A percentile compares a stretch with the other conserved stretches of the same genome.
phyloP scores from a whole-genome alignment of 2,797 vertebrate genomes.

The Lepidocolaptes lacrymiger region DNA sequence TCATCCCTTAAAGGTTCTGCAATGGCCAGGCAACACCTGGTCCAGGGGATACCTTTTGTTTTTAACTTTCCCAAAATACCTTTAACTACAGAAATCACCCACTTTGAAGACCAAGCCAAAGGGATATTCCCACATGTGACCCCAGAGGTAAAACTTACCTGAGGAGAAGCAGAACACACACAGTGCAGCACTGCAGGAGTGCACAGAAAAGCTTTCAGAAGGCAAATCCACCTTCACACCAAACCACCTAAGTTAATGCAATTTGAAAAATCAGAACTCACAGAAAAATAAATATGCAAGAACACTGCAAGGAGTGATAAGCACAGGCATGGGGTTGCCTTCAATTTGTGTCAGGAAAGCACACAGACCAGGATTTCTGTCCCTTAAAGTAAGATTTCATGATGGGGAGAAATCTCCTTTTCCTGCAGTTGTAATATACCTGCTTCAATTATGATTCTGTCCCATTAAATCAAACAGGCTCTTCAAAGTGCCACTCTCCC shows the following conservation, averaged over 20 bases:
- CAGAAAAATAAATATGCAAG: not conserved
- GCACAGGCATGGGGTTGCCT: not conserved
- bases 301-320: not conserved
- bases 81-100: not conserved
- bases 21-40: not conserved
- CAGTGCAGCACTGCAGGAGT: not conserved
- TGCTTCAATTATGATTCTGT: not conserved
- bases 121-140: accelerated
- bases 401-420: not conserved
- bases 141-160: not conserved
- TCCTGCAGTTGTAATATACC: not conserved
- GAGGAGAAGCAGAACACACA: not conserved
- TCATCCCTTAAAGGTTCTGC: not conserved
- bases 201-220: not conserved
- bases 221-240: not conserved
- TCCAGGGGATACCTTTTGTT: not conserved
- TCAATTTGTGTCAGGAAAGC: not conserved
- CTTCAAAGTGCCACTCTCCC: not conserved
- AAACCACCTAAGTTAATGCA: not conserved
- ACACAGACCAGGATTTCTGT: not conserved
- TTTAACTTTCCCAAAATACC: not conserved
- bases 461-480: not conserved
- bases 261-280: not conserved
- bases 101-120: not conserved
- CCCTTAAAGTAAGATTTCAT: not conserved